These are phyloP conservation scores for Coccyzus lansbergi DNA, from an alignment of 2,797 vertebrate genomes.

Conservation along the genomic window DNA sequence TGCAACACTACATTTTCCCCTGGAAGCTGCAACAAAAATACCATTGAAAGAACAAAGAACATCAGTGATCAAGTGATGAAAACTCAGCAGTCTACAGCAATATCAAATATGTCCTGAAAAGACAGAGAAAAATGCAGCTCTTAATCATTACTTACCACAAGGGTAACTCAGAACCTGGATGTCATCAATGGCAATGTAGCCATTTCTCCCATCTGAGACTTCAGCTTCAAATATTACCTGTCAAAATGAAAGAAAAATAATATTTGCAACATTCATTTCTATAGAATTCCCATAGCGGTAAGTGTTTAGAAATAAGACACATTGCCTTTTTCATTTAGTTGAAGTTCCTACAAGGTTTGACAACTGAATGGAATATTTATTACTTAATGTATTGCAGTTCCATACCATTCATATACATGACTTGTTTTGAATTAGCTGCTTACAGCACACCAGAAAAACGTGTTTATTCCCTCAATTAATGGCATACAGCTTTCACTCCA, in stretches of 20 bases:
- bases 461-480: conserved; percentile 28
- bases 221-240: conserved; percentile 99
- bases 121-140: conserved; percentile 68
- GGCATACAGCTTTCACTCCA: neutral
- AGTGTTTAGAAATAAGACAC: neutral
- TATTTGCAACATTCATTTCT: conserved; percentile 67
- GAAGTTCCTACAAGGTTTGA: conserved; percentile 55
- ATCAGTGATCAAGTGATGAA: conserved; percentile 44
- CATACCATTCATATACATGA: neutral
- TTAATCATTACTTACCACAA: conserved; percentile 91
- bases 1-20: neutral
- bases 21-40: conserved; percentile 48
- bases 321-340: conserved; percentile 49
- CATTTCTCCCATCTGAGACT: conserved; percentile 90
- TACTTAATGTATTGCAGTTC: neutral
- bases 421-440: neutral
- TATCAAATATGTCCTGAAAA: conserved; percentile 62
- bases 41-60: conserved; percentile 23
- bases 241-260: conserved; percentile 73
- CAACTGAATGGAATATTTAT: conserved; percentile 47
- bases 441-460: neutral
- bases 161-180: conserved; percentile 99
- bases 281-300: conserved; percentile 42
- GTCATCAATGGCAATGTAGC: conserved; percentile 98
- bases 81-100: conserved; percentile 46